Base-by-base conservation (phyloP, 2,888 invertebrate species). In the Zele albiditarsus region DNA sequence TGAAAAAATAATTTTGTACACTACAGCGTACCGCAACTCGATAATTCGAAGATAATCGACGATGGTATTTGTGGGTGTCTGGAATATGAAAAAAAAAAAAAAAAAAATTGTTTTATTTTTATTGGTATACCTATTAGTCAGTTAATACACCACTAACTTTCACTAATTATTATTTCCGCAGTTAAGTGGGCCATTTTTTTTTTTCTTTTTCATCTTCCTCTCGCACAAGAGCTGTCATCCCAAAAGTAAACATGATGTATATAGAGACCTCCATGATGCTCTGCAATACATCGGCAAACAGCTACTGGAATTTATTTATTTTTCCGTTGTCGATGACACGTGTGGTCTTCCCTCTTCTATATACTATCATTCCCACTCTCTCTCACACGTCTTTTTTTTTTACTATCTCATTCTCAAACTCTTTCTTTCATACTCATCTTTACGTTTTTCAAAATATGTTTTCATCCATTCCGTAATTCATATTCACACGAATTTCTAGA, bases 281-380 rank as follows among this genome's bases (percentile, higher is more conserved):
- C 87, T 87, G 87, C 80, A 78, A 79, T 83, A 76, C 81, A 80
- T 87, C 87, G 81, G 78, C 77, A 78, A 82, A 81, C 84, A 82
- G 84, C 84, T 83, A 83, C 83, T 69, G 78, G 77, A 80, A 85
- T 86, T 86, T 86, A 82, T 80, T 80, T 80, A 78, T 78, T 79
- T 80, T 77, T 70, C 69, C 74, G 69, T 42, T 33, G 42, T 75
- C 75, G 77, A 79, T 78, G 80, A 80, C 80, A 80, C 80, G 80
- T 78, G 78, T 76, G 72, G 63, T 76, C 69, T 70, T 65, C 38
- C 71, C 66, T 58, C 69, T 69, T 76, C 65, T 23, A 38, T 49
- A 38, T n/a, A 33, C 69, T 31, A 33, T 53, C 63, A 53, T 63
- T n/a, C n/a, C 27, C 67, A 58, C 49, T 4, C 33, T 33, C 58